Conservation (phyloP, 92 coral and sea anemone genomes). For the Montipora capitata region DNA sequence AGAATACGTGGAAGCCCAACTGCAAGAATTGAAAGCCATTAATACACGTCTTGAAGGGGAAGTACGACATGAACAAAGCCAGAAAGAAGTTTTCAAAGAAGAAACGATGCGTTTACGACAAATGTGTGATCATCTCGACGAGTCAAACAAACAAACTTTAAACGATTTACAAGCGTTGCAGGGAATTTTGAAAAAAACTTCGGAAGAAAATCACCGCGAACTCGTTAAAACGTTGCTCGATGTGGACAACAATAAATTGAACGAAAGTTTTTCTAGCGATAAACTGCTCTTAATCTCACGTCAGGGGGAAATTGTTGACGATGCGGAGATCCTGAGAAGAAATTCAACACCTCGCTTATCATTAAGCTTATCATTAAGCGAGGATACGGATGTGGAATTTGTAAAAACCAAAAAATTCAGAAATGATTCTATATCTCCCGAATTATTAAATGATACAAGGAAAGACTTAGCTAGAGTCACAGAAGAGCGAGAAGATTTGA, state of each 20-base stretch:
- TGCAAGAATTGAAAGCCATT: background rate
- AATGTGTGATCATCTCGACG: constrained; percentile 34
- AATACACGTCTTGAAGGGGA: background rate
- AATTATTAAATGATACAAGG: background rate
- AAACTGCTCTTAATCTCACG: too few relatives aligned
- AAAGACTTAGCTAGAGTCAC: constrained; percentile 21
- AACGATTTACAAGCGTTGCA: too few relatives aligned
- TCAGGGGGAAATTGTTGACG: too few relatives aligned
- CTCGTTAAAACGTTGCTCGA: background rate
- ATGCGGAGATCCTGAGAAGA: too few relatives aligned
- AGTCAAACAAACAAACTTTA: background rate
- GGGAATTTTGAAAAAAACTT: too few relatives aligned
- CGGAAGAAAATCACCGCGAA: constrained; percentile 12
- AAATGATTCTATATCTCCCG: too few relatives aligned
- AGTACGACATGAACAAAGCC: background rate
- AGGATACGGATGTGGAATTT: too few relatives aligned
- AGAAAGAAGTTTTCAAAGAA: background rate
- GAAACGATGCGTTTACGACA: constrained; percentile 11
- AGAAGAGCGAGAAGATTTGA: constrained; percentile 10
- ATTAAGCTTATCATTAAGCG: too few relatives aligned
- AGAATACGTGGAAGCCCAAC: background rate
- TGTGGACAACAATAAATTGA: background rate
- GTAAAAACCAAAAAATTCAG: too few relatives aligned
- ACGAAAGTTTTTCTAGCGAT: too few relatives aligned
- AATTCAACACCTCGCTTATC: too few relatives aligned